A percentile compares a stretch with the other conserved stretches of the same genome.
Conservation (phyloP, 2,797 vertebrate genomes). For the Triplophysa yarkandensis region DNA sequence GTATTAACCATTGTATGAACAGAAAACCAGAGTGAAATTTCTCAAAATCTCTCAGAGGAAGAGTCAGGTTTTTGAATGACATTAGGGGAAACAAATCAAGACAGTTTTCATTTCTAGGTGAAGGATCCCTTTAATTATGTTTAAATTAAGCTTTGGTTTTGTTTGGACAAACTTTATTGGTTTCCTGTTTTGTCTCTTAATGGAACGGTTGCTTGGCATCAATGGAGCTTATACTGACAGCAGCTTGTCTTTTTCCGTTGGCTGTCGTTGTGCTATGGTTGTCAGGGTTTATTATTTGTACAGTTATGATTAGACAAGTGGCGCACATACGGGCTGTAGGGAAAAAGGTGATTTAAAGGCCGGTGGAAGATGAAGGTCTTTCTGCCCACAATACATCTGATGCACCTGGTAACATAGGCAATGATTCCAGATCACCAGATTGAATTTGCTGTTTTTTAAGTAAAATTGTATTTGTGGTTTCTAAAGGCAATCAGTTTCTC, state of each 20-base stretch:
- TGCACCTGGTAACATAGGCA: background rate
- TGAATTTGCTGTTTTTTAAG: background rate
- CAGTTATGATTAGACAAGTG: conserved; percentile 13
- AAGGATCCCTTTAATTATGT: background rate
- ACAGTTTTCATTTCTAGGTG: no score
- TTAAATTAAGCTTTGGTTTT: background rate
- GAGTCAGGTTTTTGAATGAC: no score
- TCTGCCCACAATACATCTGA: conserved; percentile 11
- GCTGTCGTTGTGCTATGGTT: conserved; percentile 2
- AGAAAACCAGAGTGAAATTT: no score
- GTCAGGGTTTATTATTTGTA: conserved; percentile 7
- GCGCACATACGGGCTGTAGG: background rate
- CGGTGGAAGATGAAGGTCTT: conserved; percentile 9
- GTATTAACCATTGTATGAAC: no score
- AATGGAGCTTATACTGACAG: background rate
- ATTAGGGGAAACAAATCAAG: no score
- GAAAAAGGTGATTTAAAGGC: conserved; percentile 23
- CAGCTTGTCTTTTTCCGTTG: conserved; percentile 15
- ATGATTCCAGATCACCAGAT: background rate
- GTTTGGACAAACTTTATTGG: background rate
- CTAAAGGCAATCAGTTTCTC: background rate
- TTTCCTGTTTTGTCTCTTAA: conserved; percentile 9
- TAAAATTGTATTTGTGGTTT: conserved; percentile 29
- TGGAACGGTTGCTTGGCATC: conserved; percentile 26
- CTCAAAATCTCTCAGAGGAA: no score